These are phyloP conservation scores for Oegoconia quadripuncta DNA, from an alignment of 2,888 invertebrate species.

Conservation along the genomic window DNA sequence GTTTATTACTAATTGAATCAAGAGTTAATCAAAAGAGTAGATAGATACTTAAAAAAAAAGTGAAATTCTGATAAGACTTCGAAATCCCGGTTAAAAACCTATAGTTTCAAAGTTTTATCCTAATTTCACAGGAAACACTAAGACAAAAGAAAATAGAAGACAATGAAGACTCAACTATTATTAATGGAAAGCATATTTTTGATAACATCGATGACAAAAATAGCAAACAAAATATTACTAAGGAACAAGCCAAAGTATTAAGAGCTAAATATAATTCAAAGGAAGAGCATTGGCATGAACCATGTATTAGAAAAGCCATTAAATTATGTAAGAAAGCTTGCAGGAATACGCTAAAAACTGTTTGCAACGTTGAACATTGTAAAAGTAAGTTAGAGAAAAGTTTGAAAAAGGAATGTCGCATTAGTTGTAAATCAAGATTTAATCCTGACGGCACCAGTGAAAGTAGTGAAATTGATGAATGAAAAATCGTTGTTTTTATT, in stretches of 20 bases:
- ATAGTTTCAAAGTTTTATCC: not conserved
- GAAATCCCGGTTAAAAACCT: too few relatives aligned
- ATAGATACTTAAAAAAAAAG: too few relatives aligned
- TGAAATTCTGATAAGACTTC: too few relatives aligned
- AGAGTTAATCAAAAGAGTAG: too few relatives aligned
- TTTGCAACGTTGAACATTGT: slow-evolving; percentile 32
- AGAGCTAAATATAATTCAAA: too few relatives aligned
- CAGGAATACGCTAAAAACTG: slow-evolving; percentile 21
- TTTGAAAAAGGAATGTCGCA: slow-evolving; percentile 38
- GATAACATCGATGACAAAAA: not conserved
- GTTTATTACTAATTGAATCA: too few relatives aligned
- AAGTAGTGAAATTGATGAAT: too few relatives aligned
- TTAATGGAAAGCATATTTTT: not conserved
- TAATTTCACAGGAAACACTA: not conserved
- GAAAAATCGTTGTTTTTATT: too few relatives aligned
- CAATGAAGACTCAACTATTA: not conserved
- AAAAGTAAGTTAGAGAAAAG: slow-evolving; percentile 27
- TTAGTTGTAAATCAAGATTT: slow-evolving; percentile 30
- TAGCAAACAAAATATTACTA: not conserved
- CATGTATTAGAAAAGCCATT: slow-evolving; percentile 28
- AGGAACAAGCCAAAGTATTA: slow-evolving; percentile 4
- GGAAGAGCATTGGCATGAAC: slow-evolving; percentile 25
- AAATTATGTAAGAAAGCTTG: slow-evolving; percentile 37
- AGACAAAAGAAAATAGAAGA: not conserved
- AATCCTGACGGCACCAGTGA: slow-evolving; percentile 15